A percentile compares a stretch with the other conserved stretches of the same genome.
These are phyloP conservation scores for Coelopa frigida DNA, from an alignment of 1,140 invertebrate genomes.

Conservation along the genomic window DNA sequence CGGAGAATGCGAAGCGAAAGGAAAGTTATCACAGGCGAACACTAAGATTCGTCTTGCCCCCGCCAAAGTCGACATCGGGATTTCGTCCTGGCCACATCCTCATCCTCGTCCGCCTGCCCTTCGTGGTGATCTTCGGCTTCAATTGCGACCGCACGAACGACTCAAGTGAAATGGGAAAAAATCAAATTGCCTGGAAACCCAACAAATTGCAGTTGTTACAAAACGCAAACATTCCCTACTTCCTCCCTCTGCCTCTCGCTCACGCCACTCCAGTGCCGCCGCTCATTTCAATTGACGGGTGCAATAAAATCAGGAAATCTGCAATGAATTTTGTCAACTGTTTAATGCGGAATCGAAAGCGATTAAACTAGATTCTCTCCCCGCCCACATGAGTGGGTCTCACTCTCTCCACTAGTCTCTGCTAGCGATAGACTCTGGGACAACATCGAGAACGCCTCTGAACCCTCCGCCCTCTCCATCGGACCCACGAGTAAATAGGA, in stretches of 20 bases:
- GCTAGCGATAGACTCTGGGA: too few species aligned
- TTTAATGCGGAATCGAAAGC: conserved; percentile 17
- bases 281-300: conserved; percentile 7
- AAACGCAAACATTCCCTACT: neutral
- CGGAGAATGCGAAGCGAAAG: neutral
- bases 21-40: conserved; percentile 3
- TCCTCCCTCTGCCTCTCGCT: neutral
- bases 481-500: too few species aligned
- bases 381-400: too few species aligned
- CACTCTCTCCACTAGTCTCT: too few species aligned
- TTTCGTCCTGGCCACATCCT: neutral
- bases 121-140: too few species aligned
- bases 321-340: conserved; percentile 18
- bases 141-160: conserved; percentile 5
- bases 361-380: conserved; percentile 18
- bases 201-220: neutral
- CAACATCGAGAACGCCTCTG: too few species aligned
- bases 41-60: neutral
- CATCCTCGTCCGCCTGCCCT: neutral
- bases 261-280: neutral
- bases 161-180: conserved; percentile 5
- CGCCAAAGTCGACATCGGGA: neutral
- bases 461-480: too few species aligned
- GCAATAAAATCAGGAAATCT: conserved; percentile 17
- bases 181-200: conserved; percentile 7